Conservation (phyloP, 2,888 invertebrate species). For the Thysanoteuthis rhombus region DNA sequence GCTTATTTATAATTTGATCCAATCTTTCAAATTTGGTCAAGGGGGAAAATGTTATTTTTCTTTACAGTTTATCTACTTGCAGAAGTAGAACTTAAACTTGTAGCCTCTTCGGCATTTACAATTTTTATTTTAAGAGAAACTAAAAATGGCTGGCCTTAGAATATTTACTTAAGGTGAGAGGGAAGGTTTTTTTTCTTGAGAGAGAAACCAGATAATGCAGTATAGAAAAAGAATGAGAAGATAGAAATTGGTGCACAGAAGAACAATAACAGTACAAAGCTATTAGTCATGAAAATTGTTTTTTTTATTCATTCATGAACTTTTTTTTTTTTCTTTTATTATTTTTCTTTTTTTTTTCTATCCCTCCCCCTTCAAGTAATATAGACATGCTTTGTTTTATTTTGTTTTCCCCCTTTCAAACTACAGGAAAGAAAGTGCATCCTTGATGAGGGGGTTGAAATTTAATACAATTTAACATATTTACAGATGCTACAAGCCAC, state of each 20-base stretch:
- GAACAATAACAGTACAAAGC: conserved; percentile 22
- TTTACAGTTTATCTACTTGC: too few relatives aligned
- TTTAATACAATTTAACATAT: conserved; percentile 26
- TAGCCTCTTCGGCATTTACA: too few relatives aligned
- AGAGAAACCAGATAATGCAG: too few relatives aligned
- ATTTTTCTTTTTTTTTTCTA: background rate
- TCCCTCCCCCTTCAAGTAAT: conserved; percentile 2
- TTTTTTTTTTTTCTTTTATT: background rate
- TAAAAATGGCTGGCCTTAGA: background rate
- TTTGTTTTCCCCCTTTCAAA: background rate
- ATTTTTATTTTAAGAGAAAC: too few relatives aligned
- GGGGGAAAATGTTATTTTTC: too few relatives aligned
- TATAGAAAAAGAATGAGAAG: too few relatives aligned
- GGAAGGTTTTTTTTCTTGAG: too few relatives aligned
- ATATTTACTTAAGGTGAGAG: background rate
- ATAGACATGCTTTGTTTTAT: background rate
- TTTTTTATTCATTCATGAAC: background rate
- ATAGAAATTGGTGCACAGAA: background rate
- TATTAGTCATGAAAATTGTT: background rate
- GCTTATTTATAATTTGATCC: too few relatives aligned
- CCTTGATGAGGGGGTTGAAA: conserved; percentile 20
- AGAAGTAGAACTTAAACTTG: too few relatives aligned
- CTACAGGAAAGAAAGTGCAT: background rate
- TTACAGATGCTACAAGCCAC: conserved; percentile 28
- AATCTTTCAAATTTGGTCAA: too few relatives aligned